These are phyloP conservation scores for Theocolax elegans DNA, from an alignment of 1,140 invertebrate species.

Conservation along the genomic window DNA sequence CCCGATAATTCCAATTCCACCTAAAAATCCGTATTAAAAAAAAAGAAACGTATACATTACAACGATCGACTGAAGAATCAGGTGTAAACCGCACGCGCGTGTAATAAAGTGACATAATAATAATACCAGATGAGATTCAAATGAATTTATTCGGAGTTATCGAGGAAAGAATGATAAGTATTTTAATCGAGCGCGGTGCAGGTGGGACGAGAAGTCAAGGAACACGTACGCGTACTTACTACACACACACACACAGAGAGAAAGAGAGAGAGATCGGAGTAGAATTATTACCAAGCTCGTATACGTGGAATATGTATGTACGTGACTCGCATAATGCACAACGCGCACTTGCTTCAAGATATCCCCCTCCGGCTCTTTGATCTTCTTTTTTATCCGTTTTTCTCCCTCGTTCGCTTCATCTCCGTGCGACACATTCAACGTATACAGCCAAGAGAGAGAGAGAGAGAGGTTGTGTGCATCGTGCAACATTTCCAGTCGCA, in stretches of 20 bases:
- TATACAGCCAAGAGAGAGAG: constrained; percentile 23
- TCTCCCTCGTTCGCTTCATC: constrained; percentile 1
- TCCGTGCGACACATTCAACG: constrained; percentile 6
- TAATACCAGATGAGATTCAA: too few relatives aligned
- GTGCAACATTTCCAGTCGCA: constrained; percentile 49
- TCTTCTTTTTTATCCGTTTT: constrained; percentile 13
- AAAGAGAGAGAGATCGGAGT: too few relatives aligned
- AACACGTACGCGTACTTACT: neutral
- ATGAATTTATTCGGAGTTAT: too few relatives aligned
- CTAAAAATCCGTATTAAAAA: too few relatives aligned
- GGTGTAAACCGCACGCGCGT: too few relatives aligned
- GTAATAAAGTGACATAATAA: too few relatives aligned
- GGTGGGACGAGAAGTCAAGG: too few relatives aligned
- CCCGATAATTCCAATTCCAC: too few relatives aligned
- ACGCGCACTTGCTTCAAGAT: constrained; percentile 19
- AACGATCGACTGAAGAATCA: too few relatives aligned
- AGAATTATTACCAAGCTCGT: constrained; percentile 20
- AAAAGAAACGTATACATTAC: too few relatives aligned
- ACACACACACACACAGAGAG: neutral
- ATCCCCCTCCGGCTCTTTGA: neutral
- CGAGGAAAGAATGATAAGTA: constrained; percentile 26
- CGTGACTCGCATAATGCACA: constrained; percentile 55
- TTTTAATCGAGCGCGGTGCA: constrained; percentile 25
- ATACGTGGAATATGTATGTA: constrained; percentile 42
- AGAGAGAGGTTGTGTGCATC: neutral